Base-by-base conservation (phyloP, 2,797 vertebrate species). In the Tokudaia muenninki region DNA sequence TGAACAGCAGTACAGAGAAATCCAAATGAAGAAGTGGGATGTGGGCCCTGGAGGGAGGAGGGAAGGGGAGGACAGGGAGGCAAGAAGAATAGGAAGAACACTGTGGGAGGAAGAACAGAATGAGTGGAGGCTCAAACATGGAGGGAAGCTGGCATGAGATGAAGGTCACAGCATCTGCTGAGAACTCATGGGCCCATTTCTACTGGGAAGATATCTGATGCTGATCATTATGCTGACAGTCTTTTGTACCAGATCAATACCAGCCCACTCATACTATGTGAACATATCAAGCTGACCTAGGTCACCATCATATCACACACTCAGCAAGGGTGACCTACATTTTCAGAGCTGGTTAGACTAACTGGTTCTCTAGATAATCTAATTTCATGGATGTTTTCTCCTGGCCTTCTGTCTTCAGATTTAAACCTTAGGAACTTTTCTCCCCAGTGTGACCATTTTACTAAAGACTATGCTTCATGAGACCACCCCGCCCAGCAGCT, bases 81-180 rank as follows among this genome's bases (percentile, higher is more conserved):
- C 83, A 96, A 92, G 91, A 72, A 29, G 26, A 21, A 80, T 81
- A 84, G 75, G 75, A 96, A 94, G 94, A 96, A 96, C 90, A 93
- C 1, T 59, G 94, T 94, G 67, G 37, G 92, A 67, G 86, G 55
- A 90, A 67, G 61, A 94, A 97, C 81, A 98, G 95, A 94, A 92
- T 41, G 80, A 82, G 78, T 84, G 84, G 77, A 61, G 94, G 92
- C 77, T 95, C 90, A 79, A 82, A 84, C 61, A 74, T 52, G 79
- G 92, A 91, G 87, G 84, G 88, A 78, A 93, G 70, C 52, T 92
- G 96, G 94, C 94, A 92, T 44, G 84, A 96, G 88, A 80, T 2
- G 37, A 96, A 97, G 87, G 92, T 97, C 94, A 94, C 1, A 83
- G 84, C 90, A 91, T 96, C 93, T 94, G 79, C 88, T 92, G 70